Evolutionary conservation across 2,888 invertebrate species (phyloP), one percentile per base, ranked within the genome.

Genomic region (Anoplius nigerrimus): DNA sequence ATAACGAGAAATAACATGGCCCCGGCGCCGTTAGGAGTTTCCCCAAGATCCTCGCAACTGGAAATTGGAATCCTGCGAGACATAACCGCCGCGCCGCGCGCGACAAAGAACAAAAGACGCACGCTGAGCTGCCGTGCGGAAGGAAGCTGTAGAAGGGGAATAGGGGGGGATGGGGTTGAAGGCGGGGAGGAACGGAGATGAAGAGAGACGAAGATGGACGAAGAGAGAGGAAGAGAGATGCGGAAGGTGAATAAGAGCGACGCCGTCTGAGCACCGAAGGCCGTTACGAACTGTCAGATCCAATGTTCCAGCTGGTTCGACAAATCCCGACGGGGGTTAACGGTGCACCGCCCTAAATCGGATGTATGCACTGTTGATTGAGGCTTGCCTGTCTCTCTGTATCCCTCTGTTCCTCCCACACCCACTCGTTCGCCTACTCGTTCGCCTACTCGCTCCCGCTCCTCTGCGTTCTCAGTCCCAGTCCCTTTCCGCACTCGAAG

Each of bases 221-320:
- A 42, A 13, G 42, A n/a, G 8, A 42, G 8, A 13, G 13, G 42
- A 42, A 13, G 13, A 42, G 42, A 42, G n/a, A n/a, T n/a, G 42
- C 2, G 18, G 1, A 8, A 5, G 16, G 16, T 5, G 48, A 2
- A 48, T 34, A 18, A 18, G 22, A 53, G n/a, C n/a, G 24, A 53
- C 16, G n/a, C 53, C 21, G 24, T 53, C 24, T 53, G 11, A 55
- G 42, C n/a, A 42, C 43, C 57, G 54, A 59, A 65, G 59, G 59
- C 59, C 65, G 54, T 65, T 65, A 65, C 58, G 58, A 65, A 63
- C 55, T 54, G 66, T 58, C 62, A 65, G 54, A 59, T 59, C 20
- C 65, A 54, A 59, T 59, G 59, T 42, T 62, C 58, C 46, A 48
- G 48, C 55, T 48, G 57, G 51, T 45, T 62, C 57, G 63, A 66